These are phyloP conservation scores for Coptotermes formosanus DNA, from an alignment of 1,140 invertebrate genomes.

Conservation along the genomic window DNA sequence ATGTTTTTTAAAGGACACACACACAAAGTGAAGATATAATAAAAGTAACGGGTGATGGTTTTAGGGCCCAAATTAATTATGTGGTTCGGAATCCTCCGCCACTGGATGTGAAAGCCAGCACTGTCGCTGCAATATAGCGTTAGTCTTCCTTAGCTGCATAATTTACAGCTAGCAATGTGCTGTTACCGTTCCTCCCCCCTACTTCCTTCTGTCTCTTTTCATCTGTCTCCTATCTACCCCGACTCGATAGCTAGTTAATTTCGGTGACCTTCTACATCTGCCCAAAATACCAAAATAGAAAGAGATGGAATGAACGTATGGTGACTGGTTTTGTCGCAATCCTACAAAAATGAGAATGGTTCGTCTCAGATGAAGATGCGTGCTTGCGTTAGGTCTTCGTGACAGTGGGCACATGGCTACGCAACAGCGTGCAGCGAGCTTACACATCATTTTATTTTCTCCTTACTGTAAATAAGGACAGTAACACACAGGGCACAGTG, in stretches of 20 bases:
- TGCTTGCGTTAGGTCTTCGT: too few relatives aligned
- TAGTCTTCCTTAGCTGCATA: background rate
- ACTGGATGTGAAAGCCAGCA: background rate
- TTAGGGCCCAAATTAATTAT: slow-evolving; percentile 17
- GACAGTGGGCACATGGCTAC: too few relatives aligned
- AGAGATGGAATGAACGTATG: background rate
- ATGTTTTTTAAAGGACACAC: background rate
- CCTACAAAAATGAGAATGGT: background rate
- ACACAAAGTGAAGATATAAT: background rate
- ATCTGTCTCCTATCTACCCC: background rate
- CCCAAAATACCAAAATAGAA: background rate
- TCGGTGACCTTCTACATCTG: background rate
- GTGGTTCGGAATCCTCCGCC: background rate
- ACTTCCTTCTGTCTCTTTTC: background rate
- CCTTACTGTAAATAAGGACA: too few relatives aligned
- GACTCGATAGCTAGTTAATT: background rate
- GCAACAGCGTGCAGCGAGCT: too few relatives aligned
- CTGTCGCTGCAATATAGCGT: background rate
- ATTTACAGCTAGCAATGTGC: background rate
- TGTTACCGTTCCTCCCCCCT: background rate
- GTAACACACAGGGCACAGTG: too few relatives aligned
- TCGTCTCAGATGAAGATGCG: too few relatives aligned
- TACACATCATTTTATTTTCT: too few relatives aligned
- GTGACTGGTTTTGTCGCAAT: background rate
- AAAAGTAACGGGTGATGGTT: background rate